Evolutionary conservation across 2,113 vertebrate genomes (phyloP).

Genomic region (Circaetus cinerascens): DNA sequence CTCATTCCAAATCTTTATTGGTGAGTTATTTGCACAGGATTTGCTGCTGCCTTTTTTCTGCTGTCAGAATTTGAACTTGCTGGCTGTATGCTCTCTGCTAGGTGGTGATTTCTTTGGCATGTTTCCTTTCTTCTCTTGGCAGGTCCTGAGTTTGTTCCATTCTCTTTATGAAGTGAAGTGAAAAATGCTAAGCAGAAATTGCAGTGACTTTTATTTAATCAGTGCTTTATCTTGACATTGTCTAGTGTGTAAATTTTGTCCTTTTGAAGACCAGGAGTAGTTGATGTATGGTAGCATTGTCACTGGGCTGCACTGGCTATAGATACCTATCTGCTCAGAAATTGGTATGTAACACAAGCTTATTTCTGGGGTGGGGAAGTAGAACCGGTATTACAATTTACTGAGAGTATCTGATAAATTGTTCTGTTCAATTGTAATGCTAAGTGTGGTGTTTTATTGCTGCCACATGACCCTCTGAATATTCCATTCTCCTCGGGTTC

Average conservation of each 20-base stretch:
- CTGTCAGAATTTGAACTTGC: background rate
- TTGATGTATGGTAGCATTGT: background rate
- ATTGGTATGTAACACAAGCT: background rate
- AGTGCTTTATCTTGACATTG: background rate
- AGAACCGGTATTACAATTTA: background rate
- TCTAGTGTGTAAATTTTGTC: background rate
- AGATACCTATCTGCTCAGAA: background rate
- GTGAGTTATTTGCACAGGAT: background rate
- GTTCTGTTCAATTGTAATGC: background rate
- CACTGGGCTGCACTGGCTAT: background rate
- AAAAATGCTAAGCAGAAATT: conserved; percentile 10
- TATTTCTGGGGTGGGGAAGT: background rate
- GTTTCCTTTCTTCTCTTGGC: conserved; percentile 14
- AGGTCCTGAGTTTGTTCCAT: background rate
- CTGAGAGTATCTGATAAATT: background rate
- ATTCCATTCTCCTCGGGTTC: background rate
- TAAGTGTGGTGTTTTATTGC: background rate
- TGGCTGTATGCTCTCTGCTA: background rate
- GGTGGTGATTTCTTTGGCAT: background rate
- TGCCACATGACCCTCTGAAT: background rate
- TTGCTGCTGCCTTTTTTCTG: background rate
- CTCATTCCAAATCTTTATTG: background rate
- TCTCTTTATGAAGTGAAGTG: background rate
- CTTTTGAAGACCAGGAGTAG: background rate
- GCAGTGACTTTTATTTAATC: background rate